Base-by-base conservation (phyloP, 2,113 vertebrate species). In the Caranx ignobilis region DNA sequence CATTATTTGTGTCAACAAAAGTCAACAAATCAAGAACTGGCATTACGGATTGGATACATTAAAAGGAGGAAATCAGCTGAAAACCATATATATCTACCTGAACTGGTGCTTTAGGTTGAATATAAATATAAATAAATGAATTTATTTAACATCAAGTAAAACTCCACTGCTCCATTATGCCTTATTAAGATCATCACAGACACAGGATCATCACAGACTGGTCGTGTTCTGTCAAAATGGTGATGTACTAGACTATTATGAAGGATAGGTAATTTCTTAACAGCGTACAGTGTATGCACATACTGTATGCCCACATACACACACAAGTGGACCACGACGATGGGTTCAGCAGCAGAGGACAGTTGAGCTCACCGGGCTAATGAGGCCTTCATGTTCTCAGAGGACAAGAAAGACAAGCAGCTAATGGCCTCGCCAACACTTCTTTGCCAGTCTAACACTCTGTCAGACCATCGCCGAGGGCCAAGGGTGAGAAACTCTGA, bases 361-460 rank as follows among this genome's bases (percentile, higher is more conserved):
- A 88, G 83, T 77, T 87, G 86, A 88, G 87, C 76, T 82, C 77
- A 84, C 79, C 35, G 11, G 73, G 85, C 81, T 89, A 87, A 92
- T 90, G 82, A 90, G 87, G 77, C 81, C 81, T 85, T 85, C 74
- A 60, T 77, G 81, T 82, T 75, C 89, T 87, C 86, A 50, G 64
- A 89, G 81, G 77, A 85, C 52, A 8, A 68, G 63, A 85, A 61
- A 85, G 85, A 84, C 81, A 78, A 85, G 81, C 75, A 18, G 82
- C 82, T 90, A 90, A 91, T 84, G 86, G 84, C 71, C 75, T 79
- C 84, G 83, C 77, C 47, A 2, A 62, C 68, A 45, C 82, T 62
- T 83, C 59, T 77, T 59, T 77, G 65, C 77, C 84, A 88, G 82
- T 70, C 76, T 50, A 70, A 75, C 68, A 65, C 69, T 59, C 61